Percentiles rank a stretch among this genome's conserved stretches.
phyloP scores from a whole-genome alignment of 2,113 vertebrate genomes.

The Hiodon alosoides region DNA sequence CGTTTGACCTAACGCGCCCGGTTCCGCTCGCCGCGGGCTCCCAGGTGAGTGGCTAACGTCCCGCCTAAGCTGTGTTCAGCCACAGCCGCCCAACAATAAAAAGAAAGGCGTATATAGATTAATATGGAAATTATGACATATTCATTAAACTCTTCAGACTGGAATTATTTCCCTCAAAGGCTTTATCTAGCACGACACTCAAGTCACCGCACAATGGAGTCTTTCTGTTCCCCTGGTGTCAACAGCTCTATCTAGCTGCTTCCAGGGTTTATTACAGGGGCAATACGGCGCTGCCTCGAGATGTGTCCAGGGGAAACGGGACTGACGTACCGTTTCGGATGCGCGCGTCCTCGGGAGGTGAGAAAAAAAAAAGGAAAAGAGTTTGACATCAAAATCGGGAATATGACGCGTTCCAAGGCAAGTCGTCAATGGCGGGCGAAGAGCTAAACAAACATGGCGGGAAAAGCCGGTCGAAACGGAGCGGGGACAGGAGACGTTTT shows the following conservation, averaged over 20 bases:
- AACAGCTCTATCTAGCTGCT: slow-evolving; percentile 3
- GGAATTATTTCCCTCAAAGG: not conserved
- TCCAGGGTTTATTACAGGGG: slow-evolving; percentile 70
- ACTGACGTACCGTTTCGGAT: slow-evolving; percentile 42
- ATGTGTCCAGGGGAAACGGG: slow-evolving; percentile 58
- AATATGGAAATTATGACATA: not conserved
- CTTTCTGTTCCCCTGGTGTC: not conserved
- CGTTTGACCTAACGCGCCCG: no score
- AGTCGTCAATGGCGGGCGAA: slow-evolving; percentile 75
- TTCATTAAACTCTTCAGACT: not conserved
- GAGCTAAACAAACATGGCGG: slow-evolving; percentile 8
- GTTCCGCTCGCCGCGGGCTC: no score
- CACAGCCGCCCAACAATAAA: no score
- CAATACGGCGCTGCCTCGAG: slow-evolving; percentile 62
- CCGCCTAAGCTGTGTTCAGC: no score
- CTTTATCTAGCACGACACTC: not conserved
- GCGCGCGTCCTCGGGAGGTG: not conserved
- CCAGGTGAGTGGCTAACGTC: no score
- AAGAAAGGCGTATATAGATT: no score
- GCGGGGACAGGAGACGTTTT: not conserved
- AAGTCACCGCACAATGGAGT: not conserved
- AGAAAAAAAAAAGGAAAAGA: not conserved
- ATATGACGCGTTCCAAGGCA: slow-evolving; percentile 77
- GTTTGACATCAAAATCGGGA: slow-evolving; percentile 34
- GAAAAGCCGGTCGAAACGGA: not conserved